Evolutionary conservation across 2,797 vertebrate species (phyloP), one percentile per base, ranked within the genome.

Genomic region (Phaenicophaeus curvirostris): DNA sequence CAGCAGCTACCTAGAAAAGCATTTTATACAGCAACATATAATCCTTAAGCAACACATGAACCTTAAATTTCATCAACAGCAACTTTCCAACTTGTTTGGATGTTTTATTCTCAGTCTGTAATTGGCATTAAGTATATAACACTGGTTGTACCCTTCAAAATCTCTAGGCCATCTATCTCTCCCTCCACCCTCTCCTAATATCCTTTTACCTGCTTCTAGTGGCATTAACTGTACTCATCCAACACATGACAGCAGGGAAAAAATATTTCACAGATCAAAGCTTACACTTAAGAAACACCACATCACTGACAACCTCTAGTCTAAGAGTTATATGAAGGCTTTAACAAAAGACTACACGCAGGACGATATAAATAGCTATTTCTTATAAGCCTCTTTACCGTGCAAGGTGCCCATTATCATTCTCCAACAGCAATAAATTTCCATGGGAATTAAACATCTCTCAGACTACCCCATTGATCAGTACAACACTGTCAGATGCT

Each of bases 381-480:
- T 78, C 80, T 91, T 65, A 44, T 62, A 90, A 92, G 55, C 48
- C 63, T 88, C 62, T 94, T 94, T 62, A 79, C 31, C 0, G 15
- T 57, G 65, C 59, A 88, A 86, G 72, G 75, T 84, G 67, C 69
- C 63, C 48, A 71, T 53, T 87, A 69, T 23, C 48, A 63, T 62
- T 94, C 76, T 88, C 39, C n/a, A 91, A n/a, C 73, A 90, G 54
- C 55, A 92, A 68, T 94, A 88, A 84, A 91, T 84, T 95, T 87
- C 73, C 37, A 41, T 44, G 39, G 62, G 69, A 95, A 94, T 92
- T 92, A 94, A 93, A 77, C 59, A 27, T 79, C 77, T 59, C 61
- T 87, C 79, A 55, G 33, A 39, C 59, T 31, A 63, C 25, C n/a
- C 18, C 88, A 95, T 46, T 37, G 5, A 92, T 92, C 94, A 88